Base-by-base conservation (phyloP, 2,797 vertebrate species). In the Epinephelus coioides region DNA sequence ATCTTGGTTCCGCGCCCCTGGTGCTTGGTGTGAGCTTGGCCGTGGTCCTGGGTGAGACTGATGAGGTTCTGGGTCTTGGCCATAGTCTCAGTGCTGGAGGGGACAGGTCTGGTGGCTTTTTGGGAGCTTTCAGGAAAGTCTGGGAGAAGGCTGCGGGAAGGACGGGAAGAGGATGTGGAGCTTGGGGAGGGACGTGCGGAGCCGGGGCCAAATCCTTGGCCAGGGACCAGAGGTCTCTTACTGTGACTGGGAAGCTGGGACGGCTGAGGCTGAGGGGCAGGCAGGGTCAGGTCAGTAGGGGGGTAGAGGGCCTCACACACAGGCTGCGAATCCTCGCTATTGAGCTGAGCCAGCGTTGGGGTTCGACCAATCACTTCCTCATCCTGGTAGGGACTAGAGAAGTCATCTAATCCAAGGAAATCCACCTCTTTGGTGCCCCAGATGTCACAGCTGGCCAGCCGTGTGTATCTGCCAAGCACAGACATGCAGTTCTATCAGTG, bases 341-440 rank as follows among this genome's bases (percentile, higher is more conserved):
- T 99, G 74, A 99, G 97, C 88, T 99, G 98, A 68, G 98, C 98
- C 89, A 99, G 89, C 0, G 98, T 99, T 0, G 98, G 98, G 7
- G 98, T 99, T 91, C 94, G 97, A 83, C 98, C 95, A 69, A 99
- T 99, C 83, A 99, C 98, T 73, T 99, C 98, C 91, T 99, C 98
- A 17, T 99, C 97, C 93, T 99, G 98, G 91, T 99, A 99, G 0
- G 98, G 98, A 90, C 98, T 99, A 71, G 98, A 99, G 87, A 99
- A 98, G 84, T 99, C 98, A 90, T 99, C 98, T 34, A 99, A 87
- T 79, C 98, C 98, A 78, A 99, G 92, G 87, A 99, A 99, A 92
- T 99, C 98, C 89, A 98, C 98, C 94, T 99, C 98, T 95, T 99
- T 99, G 90, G 97, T 99, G 90, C 98, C 98, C 98, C 98, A 99